Base-by-base conservation (phyloP, 2,797 vertebrate genomes). In the Coranthus polyacanthus region DNA sequence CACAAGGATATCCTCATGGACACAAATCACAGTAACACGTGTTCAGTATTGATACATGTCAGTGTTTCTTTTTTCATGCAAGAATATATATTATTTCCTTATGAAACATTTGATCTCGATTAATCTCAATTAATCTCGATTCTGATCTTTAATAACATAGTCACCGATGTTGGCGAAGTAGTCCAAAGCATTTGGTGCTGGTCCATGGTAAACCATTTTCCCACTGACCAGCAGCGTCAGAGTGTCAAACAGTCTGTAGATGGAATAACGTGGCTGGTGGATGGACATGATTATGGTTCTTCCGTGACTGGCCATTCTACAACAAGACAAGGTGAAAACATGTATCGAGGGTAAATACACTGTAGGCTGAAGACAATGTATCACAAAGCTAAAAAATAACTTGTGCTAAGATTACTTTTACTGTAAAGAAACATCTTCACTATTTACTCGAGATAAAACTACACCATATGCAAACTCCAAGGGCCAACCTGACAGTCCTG, bases 241-340 rank as follows among this genome's bases (percentile, higher is more conserved):
- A 17, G 55, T 94, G 84, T 98, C 95, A 68, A 98, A 98, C 49
- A 96, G 88, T 20, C 92, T 93, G 89, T 97, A 99, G 89, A 99
- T 99, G 83, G 96, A 96, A 78, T 96, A 98, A 0, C 96, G 95
- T 6, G 97, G 97, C 58, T 98, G 97, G 79, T 98, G 96, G 84
- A 99, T 98, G 67, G 97, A 98, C 89, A 99, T 95, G 51, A 99
- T 96, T 11, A 99, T 96, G 2, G 95, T 98, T 74, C 87, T 94
- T 12, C 96, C 96, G 29, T 93, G 90, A 75, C 59, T 91, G 5
- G 95, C 92, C 95, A 99, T 96, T 90, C 98, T 99, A 81, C 53
- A 81, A 71, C 24, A n/a, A 70, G 1, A 71, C 51, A 82, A 1
- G 45, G 5, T 34, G 11, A 53, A 55, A 21, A 52, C 12, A 12